Conservation (phyloP, 2,113 vertebrate genomes). For the Oreochromis aureus region DNA sequence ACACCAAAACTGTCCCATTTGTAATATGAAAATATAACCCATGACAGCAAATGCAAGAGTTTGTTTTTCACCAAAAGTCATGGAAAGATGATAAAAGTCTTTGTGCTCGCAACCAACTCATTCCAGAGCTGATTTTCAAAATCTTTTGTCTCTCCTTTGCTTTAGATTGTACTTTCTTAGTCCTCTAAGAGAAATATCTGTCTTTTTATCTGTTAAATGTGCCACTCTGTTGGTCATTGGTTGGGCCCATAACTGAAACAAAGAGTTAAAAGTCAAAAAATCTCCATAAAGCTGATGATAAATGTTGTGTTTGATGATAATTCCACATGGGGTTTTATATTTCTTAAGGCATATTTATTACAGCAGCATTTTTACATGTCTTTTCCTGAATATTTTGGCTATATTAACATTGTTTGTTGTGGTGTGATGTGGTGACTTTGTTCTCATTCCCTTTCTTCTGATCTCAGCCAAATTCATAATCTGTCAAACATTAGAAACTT, state of each 20-base stretch:
- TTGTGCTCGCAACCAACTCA: background rate
- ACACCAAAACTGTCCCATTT: background rate
- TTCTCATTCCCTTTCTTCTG: background rate
- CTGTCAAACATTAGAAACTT: background rate
- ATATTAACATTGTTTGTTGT: background rate
- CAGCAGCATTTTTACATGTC: background rate
- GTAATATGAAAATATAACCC: background rate
- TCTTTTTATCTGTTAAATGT: background rate
- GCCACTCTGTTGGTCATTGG: background rate
- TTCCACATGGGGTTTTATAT: background rate
- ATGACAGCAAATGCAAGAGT: background rate
- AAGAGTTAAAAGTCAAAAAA: background rate
- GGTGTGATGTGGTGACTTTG: background rate
- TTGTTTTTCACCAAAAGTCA: background rate
- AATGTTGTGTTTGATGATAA: background rate
- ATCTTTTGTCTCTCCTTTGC: background rate
- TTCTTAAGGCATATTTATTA: background rate
- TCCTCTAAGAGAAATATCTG: background rate
- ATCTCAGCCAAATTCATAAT: background rate
- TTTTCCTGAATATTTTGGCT: background rate
- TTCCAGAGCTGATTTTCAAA: background rate
- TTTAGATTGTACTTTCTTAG: background rate
- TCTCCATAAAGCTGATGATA: background rate
- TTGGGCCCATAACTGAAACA: background rate
- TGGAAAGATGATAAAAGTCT: background rate